These are phyloP conservation scores for Brachypalpus laphriformis DNA, from an alignment of 2,888 invertebrate genomes.

Conservation along the genomic window DNA sequence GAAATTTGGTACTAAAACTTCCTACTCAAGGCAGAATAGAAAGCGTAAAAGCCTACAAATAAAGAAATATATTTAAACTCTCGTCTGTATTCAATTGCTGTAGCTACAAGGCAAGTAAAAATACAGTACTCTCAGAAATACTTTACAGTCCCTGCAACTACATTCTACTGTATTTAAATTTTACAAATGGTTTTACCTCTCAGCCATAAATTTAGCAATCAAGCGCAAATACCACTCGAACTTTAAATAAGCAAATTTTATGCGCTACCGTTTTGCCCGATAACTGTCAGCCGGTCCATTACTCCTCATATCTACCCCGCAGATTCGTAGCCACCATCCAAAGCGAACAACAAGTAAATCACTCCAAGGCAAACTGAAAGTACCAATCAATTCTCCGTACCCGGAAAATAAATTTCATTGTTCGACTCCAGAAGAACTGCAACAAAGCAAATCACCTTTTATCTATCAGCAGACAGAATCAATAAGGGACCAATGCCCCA, in stretches of 20 bases:
- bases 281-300: not conserved
- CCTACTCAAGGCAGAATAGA: too few species aligned
- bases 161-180: not conserved
- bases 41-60: too few species aligned
- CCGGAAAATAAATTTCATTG: constrained; percentile 22
- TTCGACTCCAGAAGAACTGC: constrained; percentile 14
- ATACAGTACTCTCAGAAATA: not conserved
- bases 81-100: too few species aligned
- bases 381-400: constrained; percentile 37
- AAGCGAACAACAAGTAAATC: constrained; percentile 11
- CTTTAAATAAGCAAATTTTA: constrained; percentile 14
- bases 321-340: not conserved
- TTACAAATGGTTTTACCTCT: not conserved
- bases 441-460: constrained; percentile 59
- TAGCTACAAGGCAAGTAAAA: not conserved
- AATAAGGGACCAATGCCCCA: constrained; percentile 33
- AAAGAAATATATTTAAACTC: too few species aligned
- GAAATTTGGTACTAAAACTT: not conserved
- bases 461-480: constrained; percentile 49
- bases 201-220: not conserved
- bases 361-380: constrained; percentile 47
- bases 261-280: constrained; percentile 20
- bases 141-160: not conserved
- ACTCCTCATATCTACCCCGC: not conserved
- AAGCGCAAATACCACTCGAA: not conserved